Evolutionary conservation across 2,888 invertebrate species (phyloP).

Genomic region (Drosophila sordidula): DNA sequence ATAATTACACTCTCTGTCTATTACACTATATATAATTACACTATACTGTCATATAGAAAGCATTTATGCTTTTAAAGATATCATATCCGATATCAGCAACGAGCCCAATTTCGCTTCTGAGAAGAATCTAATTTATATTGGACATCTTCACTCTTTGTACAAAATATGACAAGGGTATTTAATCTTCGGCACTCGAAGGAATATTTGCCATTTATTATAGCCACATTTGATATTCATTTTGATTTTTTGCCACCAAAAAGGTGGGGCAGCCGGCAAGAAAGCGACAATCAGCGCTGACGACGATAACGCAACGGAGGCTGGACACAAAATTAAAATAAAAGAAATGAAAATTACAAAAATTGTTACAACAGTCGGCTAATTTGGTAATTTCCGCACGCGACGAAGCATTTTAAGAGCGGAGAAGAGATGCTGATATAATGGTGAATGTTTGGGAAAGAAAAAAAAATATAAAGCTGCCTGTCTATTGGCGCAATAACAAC

Average conservation of each 20-base stretch:
- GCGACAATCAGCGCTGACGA: conserved; percentile 33
- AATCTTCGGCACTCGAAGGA: no score
- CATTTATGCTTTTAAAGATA: no score
- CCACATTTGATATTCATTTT: no score
- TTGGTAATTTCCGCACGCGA: conserved; percentile 70
- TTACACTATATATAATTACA: no score
- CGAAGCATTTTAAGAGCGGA: conserved; percentile 3
- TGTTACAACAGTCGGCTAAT: conserved; percentile 47
- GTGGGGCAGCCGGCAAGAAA: conserved; percentile 32
- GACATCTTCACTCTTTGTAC: no score
- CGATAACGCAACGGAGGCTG: conserved; percentile 14
- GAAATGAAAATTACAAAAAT: conserved; percentile 11
- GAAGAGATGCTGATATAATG: conserved; percentile 49
- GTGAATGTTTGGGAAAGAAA: conserved; percentile 40
- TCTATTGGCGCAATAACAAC: conserved; percentile 57
- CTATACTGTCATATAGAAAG: no score
- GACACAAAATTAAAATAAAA: conserved; percentile 15
- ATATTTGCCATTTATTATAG: background rate
- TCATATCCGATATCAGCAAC: no score
- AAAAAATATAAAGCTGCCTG: conserved; percentile 9
- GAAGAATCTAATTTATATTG: no score
- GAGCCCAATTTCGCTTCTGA: no score
- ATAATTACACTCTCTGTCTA: no score
- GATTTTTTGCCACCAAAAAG: no score
- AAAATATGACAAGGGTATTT: no score